These are phyloP conservation scores for Aplysia californica DNA, from an alignment of 1,140 invertebrate genomes.

Conservation along the genomic window DNA sequence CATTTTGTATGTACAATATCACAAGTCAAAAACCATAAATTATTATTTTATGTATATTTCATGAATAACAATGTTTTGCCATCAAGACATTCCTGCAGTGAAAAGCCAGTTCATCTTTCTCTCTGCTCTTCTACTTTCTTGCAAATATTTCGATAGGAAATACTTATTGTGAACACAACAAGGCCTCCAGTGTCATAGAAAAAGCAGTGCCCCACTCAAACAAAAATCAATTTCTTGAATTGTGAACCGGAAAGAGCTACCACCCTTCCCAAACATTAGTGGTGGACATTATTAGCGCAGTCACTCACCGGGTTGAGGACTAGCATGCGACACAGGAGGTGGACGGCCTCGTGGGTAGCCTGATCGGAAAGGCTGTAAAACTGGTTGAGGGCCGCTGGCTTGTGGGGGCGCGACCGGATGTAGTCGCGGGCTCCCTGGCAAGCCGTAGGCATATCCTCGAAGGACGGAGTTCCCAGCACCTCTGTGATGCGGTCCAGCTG, in stretches of 20 bases:
- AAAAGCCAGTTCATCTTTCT: too few species aligned
- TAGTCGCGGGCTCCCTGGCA: slow-evolving; percentile 95
- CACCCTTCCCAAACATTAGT: neutral
- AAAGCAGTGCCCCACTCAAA: neutral
- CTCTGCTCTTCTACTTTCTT: neutral
- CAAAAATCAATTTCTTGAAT: neutral
- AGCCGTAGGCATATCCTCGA: slow-evolving; percentile 95
- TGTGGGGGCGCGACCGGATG: slow-evolving; percentile 88
- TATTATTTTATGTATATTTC: too few species aligned
- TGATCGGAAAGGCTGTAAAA: slow-evolving; percentile 92
- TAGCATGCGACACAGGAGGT: slow-evolving; percentile 97
- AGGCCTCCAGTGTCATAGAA: neutral
- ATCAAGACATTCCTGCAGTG: too few species aligned
- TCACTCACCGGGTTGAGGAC: slow-evolving; percentile 96
- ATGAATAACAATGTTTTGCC: too few species aligned
- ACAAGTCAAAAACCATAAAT: too few species aligned
- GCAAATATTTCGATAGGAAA: neutral
- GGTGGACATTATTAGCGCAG: too few species aligned
- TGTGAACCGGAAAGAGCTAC: too few species aligned
- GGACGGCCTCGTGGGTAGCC: slow-evolving; percentile 96
- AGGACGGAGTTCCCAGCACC: slow-evolving; percentile 90
- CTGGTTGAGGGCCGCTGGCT: slow-evolving; percentile 88
- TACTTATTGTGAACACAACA: neutral
- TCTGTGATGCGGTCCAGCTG: slow-evolving; percentile 97
- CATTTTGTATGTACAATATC: too few species aligned